Percentiles rank a stretch among this genome's conserved stretches.
phyloP scores from a whole-genome alignment of 2,797 vertebrate genomes.

The Tadarida brasiliensis region DNA sequence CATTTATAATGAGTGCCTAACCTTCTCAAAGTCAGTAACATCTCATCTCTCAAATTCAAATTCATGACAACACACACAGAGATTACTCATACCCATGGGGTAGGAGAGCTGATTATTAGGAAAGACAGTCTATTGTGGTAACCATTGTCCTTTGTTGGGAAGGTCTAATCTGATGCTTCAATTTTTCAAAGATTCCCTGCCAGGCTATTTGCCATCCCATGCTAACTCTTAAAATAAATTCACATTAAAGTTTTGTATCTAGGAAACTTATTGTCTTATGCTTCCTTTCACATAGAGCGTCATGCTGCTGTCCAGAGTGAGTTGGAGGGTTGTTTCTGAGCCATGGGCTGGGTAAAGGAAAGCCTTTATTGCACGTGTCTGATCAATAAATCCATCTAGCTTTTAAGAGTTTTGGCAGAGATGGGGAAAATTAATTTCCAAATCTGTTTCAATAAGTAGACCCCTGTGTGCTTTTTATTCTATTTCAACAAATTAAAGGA shows the following conservation, averaged over 20 bases:
- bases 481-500: neutral
- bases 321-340: neutral
- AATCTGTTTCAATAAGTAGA: slow-evolving; percentile 12
- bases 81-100: neutral
- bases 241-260: neutral
- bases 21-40: neutral
- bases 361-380: neutral
- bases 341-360: neutral
- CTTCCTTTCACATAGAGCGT: neutral
- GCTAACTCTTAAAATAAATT: neutral
- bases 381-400: neutral
- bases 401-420: neutral
- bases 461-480: neutral
- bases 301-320: neutral
- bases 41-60: neutral
- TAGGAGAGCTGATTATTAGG: neutral
- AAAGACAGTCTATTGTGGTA: neutral
- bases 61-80: neutral
- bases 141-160: neutral
- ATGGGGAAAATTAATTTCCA: neutral
- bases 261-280: neutral
- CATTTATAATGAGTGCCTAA: neutral
- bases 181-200: neutral
- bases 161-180: neutral
- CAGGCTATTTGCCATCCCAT: neutral